Evolutionary conservation across 2,113 vertebrate genomes (phyloP).

Genomic region (Ursus arctos): DNA sequence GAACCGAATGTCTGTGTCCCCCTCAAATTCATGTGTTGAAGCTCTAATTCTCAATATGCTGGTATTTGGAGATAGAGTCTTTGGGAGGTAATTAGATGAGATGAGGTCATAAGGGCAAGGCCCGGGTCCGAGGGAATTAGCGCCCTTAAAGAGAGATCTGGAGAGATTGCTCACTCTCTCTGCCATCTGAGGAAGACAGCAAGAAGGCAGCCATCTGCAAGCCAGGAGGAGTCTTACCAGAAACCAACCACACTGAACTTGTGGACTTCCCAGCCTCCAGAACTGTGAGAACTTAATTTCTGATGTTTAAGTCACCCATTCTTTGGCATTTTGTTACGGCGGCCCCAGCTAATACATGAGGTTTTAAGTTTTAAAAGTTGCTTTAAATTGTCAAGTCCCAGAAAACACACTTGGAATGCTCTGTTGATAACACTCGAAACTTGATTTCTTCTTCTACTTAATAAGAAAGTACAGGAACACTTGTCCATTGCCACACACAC

Average conservation of each 20-base stretch:
- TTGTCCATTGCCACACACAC: background rate
- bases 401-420: slow-evolving; percentile 33
- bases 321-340: background rate
- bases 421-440: background rate
- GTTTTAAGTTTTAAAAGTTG: slow-evolving; percentile 22
- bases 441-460: slow-evolving; percentile 37
- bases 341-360: background rate
- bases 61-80: background rate
- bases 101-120: background rate
- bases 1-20: background rate
- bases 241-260: background rate
- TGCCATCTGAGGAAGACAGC: background rate
- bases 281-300: background rate
- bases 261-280: background rate
- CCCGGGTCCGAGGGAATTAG: background rate
- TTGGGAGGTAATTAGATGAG: background rate
- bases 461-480: background rate
- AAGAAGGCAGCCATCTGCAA: background rate
- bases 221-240: background rate
- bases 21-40: background rate
- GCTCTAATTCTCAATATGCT: background rate
- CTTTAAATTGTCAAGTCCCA: slow-evolving; percentile 39
- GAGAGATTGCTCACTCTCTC: background rate
- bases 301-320: background rate
- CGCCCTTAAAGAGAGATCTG: background rate